Evolutionary conservation across 2,888 invertebrate genomes (phyloP), one percentile per base, ranked within the genome.

Genomic region (Stenichneumon culpator): DNA sequence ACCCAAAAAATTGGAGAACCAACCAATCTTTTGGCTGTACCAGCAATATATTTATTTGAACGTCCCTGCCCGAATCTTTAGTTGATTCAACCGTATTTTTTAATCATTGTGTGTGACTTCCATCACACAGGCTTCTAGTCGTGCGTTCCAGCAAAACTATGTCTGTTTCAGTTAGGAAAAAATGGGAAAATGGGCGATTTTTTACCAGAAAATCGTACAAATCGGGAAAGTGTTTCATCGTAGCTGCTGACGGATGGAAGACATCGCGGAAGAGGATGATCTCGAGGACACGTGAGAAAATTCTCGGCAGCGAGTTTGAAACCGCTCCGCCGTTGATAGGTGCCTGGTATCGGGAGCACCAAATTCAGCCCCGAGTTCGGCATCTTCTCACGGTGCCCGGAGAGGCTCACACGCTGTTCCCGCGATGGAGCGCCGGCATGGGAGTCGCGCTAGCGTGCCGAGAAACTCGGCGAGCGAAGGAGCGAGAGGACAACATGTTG

Each of bases 331-430:
- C 39, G 32, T 25, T 88, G 89, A 89, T 92, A 86, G 69, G 39
- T 82, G 86, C 92, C 91, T 91, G 91, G 73, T 92, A 89, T 86
- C 78, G 65, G 78, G 77, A 87, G 79, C 84, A 86, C 83, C 81
- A 77, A 89, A 88, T 90, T 89, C 88, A 88, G 89, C 88, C 89
- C 90, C 89, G 87, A 89, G 89, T 89, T 88, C 86, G 87, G 87
- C 86, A 89, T 90, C 87, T 92, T 92, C 92, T 92, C 92, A 92
- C 92, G 92, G 82, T 75, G 86, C 87, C 70, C 79, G 63, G 70
- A 74, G 60, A 81, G 28, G 57, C 72, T 92, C 92, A 90, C 92
- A 92, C 92, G 91, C 77, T 74, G 57, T 57, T 57, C 57, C 57
- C 11, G 44, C 22, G 57, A 25, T 25, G 22, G 54, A 67, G 44